Conservation (phyloP, 2,113 vertebrate species). For the Rhinopomastus cyanomelas region DNA sequence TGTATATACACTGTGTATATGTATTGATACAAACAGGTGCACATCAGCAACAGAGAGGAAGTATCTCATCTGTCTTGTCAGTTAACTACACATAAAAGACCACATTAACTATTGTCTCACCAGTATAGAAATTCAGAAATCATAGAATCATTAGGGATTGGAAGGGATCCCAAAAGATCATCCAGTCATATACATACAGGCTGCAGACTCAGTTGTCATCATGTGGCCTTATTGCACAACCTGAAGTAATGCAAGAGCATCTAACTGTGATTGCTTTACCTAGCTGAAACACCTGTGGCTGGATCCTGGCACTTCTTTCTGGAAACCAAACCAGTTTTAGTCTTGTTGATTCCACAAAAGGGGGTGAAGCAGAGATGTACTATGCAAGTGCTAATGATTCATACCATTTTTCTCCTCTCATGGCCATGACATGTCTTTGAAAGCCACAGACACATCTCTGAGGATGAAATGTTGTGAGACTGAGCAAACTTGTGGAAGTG, state of each 20-base stretch:
- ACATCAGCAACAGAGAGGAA: background rate
- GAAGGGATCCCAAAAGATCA: too few species aligned
- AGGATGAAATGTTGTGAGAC: background rate
- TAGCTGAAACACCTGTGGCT: background rate
- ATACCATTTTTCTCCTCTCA: background rate
- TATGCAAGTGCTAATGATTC: background rate
- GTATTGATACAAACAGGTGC: too few species aligned
- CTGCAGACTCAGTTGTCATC: background rate
- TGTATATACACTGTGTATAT: background rate
- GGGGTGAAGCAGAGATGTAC: background rate
- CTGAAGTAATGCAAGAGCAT: background rate
- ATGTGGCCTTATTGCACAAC: background rate
- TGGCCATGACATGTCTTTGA: background rate
- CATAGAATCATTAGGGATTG: too few species aligned
- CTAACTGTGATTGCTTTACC: background rate
- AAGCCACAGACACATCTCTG: conserved; percentile 30
- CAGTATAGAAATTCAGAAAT: background rate
- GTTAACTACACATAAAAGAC: background rate
- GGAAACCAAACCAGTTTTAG: background rate
- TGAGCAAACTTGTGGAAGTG: background rate
- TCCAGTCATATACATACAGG: background rate
- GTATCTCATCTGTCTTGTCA: background rate
- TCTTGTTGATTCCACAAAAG: background rate
- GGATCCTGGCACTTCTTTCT: background rate
- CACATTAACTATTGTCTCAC: background rate